These are phyloP conservation scores for Manis javanica DNA, from an alignment of 2,797 vertebrate genomes.

Conservation along the genomic window DNA sequence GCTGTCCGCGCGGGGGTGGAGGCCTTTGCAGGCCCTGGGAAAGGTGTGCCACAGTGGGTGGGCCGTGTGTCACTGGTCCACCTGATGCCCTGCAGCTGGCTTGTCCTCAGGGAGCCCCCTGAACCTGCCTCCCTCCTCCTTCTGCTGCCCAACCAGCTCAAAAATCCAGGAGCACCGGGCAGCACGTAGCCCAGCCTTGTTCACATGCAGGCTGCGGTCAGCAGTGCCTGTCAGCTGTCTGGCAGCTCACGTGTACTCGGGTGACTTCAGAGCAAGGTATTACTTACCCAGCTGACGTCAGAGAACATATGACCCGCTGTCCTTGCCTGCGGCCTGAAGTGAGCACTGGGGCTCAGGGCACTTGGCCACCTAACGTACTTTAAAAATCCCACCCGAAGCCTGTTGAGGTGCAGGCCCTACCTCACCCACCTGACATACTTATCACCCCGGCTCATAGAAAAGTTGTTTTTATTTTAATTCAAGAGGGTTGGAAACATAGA, in stretches of 20 bases:
- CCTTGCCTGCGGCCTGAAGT: slow-evolving; percentile 74
- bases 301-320: slow-evolving; percentile 79
- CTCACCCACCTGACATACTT: neutral
- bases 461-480: slow-evolving; percentile 82
- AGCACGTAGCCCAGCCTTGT: neutral
- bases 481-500: slow-evolving; percentile 77
- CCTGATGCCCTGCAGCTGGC: neutral
- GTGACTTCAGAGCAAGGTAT: slow-evolving; percentile 75
- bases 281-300: slow-evolving; percentile 85
- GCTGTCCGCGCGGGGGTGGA: rapidly evolving
- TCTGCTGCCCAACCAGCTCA: neutral
- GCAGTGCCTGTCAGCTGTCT: slow-evolving; percentile 28
- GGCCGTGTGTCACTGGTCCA: neutral
- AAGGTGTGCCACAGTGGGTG: neutral
- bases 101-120: rapidly evolving
- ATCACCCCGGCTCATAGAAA: slow-evolving; percentile 73
- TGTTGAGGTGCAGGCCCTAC: neutral
- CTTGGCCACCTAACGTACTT: slow-evolving; percentile 16
- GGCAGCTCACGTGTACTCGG: slow-evolving; percentile 59
- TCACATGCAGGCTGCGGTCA: neutral
- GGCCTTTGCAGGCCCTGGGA: neutral
- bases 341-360: slow-evolving; percentile 61
- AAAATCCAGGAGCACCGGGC: neutral
- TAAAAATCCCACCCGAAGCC: neutral
- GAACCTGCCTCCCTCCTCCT: neutral